Conservation (phyloP, 1,140 invertebrate species). For the Idris sp. region DNA sequence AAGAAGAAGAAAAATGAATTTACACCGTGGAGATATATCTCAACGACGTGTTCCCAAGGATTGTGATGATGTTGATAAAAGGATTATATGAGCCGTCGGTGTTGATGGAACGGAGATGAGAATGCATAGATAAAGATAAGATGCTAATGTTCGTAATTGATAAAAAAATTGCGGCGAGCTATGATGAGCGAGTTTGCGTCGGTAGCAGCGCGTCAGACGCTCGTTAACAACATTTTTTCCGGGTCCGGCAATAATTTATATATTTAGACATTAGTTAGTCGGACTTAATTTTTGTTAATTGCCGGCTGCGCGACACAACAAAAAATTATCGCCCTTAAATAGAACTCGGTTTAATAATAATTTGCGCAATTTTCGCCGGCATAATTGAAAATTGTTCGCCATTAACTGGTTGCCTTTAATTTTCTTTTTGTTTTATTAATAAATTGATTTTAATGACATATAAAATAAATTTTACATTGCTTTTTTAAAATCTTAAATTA, state of each 20-base stretch:
- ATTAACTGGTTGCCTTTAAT: constrained; percentile 16
- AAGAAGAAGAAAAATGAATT: constrained; percentile 11
- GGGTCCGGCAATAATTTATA: constrained; percentile 34
- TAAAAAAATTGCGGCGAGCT: constrained; percentile 49
- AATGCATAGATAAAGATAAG: constrained; percentile 60
- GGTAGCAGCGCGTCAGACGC: constrained; percentile 52
- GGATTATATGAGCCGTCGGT: constrained; percentile 45
- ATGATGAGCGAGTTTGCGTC: constrained; percentile 57
- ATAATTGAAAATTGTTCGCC: constrained; percentile 30
- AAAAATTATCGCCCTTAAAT: constrained; percentile 49
- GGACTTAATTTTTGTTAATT: constrained; percentile 56
- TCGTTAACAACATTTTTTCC: constrained; percentile 55
- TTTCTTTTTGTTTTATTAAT: too few relatives aligned
- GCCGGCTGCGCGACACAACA: constrained; percentile 12
- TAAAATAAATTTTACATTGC: too few relatives aligned
- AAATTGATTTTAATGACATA: too few relatives aligned
- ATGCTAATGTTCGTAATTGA: constrained; percentile 58
- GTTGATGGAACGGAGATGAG: constrained; percentile 59
- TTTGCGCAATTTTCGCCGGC: constrained; percentile 40
- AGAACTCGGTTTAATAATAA: constrained; percentile 50
- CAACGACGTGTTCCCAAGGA: constrained; percentile 31
- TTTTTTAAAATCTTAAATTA: too few relatives aligned
- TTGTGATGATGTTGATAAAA: constrained; percentile 52
- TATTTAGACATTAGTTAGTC: constrained; percentile 49
- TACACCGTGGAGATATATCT: constrained; percentile 21